phyloP scores from a whole-genome alignment of 2,888 invertebrate species.

The Pollenia amentaria region DNA sequence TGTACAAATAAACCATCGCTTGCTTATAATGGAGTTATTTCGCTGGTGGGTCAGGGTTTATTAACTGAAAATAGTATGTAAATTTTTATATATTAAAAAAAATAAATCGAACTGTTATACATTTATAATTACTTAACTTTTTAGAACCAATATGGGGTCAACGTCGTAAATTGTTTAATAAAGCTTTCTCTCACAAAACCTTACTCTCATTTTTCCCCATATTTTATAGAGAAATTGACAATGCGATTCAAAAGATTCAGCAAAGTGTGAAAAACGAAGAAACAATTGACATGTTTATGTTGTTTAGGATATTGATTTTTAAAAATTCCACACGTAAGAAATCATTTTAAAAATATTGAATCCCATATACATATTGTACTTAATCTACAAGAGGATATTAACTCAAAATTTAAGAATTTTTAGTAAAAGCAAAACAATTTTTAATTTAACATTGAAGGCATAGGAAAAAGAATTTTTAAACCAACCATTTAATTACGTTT shows the following conservation, averaged over 20 bases:
- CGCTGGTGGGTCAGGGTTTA: background rate
- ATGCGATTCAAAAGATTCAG: background rate
- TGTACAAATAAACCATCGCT: conserved; percentile 22
- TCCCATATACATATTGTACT: too few relatives aligned
- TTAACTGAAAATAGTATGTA: conserved; percentile 8
- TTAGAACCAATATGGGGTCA: conserved; percentile 34
- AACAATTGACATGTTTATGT: background rate
- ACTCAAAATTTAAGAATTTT: too few relatives aligned
- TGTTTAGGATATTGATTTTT: conserved; percentile 4
- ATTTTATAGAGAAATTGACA: conserved; percentile 8
- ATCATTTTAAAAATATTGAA: too few relatives aligned
- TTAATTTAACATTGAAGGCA: too few relatives aligned
- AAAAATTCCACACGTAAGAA: conserved; percentile 40
- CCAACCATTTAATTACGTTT: too few relatives aligned
- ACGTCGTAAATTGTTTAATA: conserved; percentile 47
- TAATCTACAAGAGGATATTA: too few relatives aligned
- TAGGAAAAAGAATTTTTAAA: too few relatives aligned
- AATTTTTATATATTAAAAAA: background rate
- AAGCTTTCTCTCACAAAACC: conserved; percentile 25
- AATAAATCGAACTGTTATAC: background rate
- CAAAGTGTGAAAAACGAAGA: background rate
- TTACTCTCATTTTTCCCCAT: conserved; percentile 35
- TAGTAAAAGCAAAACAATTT: too few relatives aligned
- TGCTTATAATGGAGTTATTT: background rate
- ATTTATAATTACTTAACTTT: background rate